phyloP scores from a whole-genome alignment of 2,113 vertebrate genomes.

The Protobothrops mucrosquamatus region DNA sequence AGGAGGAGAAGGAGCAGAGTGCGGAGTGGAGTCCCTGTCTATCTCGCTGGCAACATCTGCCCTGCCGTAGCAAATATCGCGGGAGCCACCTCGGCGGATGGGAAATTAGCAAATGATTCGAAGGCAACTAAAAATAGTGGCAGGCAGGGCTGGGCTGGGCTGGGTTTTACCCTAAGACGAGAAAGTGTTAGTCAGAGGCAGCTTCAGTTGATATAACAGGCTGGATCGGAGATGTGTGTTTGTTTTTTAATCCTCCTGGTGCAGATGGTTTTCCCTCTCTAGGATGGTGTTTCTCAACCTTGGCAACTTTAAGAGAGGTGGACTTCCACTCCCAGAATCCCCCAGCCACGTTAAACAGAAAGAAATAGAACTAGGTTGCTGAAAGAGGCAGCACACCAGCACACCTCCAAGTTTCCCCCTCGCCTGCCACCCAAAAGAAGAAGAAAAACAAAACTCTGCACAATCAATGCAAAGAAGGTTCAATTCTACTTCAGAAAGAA shows the following conservation, averaged over 20 bases:
- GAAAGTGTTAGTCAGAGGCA: slow-evolving; percentile 9
- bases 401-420: too few species aligned
- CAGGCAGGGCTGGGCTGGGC: background rate
- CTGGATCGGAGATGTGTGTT: background rate
- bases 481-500: slow-evolving; percentile 54
- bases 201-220: too few species aligned
- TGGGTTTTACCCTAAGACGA: slow-evolving; percentile 27
- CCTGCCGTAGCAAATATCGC: background rate
- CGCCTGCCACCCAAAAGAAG: too few species aligned
- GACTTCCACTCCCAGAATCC: too few species aligned
- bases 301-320: background rate
- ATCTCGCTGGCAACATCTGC: background rate
- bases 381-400: background rate
- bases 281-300: background rate
- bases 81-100: slow-evolving; percentile 1
- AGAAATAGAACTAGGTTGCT: background rate
- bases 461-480: slow-evolving; percentile 40
- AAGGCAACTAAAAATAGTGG: slow-evolving; percentile 35
- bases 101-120: slow-evolving; percentile 47
- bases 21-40: background rate
- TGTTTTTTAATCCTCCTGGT: background rate
- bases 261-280: background rate
- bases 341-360: background rate
- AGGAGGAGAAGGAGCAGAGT: background rate
- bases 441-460: background rate